Evolutionary conservation across 2,113 vertebrate genomes (phyloP).

Genomic region (Sylvietta virens): DNA sequence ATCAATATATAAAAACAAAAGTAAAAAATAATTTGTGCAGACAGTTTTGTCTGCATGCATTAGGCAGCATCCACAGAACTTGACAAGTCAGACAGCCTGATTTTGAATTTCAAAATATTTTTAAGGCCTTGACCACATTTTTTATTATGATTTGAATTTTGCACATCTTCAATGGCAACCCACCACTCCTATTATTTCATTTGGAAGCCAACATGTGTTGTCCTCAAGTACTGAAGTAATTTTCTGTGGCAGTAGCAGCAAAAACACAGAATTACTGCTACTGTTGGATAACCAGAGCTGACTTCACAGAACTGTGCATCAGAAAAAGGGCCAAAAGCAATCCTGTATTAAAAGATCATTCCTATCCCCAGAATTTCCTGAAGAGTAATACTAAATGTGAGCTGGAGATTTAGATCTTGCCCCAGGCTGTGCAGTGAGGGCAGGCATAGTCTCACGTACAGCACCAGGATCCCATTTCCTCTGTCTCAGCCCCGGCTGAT

Average conservation of each 20-base stretch:
- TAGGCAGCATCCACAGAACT: not conserved
- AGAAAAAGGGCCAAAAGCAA: not conserved
- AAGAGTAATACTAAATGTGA: not conserved
- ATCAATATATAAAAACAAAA: not conserved
- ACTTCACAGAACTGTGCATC: not conserved
- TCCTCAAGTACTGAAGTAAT: not conserved
- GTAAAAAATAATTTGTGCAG: not conserved
- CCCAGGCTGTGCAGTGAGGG: not conserved
- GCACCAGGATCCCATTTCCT: not conserved
- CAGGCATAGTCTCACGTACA: not conserved
- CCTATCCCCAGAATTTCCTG: not conserved
- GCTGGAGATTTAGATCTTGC: not conserved
- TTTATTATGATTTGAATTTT: not conserved
- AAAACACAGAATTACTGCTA: not conserved
- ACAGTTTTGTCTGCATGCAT: not conserved
- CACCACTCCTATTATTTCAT: not conserved
- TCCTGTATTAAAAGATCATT: not conserved
- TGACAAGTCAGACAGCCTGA: not conserved
- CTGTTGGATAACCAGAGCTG: not conserved
- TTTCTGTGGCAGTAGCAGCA: not conserved
- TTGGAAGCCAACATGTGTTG: not conserved
- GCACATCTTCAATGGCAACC: not conserved
- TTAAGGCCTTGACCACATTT: not conserved
- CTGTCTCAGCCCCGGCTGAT: not conserved
- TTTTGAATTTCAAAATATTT: not conserved